phyloP scores from a whole-genome alignment of 2,113 vertebrate species.

The Urocitellus parryii region DNA sequence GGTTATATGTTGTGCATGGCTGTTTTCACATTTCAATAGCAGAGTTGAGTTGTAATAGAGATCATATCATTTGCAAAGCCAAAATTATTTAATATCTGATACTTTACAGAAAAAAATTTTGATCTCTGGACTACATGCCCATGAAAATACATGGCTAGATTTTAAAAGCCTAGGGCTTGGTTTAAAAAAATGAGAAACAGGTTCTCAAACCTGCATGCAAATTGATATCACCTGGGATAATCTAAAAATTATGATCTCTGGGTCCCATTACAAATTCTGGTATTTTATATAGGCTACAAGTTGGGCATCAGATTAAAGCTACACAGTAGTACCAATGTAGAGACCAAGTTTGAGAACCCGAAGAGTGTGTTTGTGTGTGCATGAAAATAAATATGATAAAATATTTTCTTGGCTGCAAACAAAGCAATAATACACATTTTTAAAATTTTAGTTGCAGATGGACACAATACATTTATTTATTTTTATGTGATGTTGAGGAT shows the following conservation, averaged over 20 bases:
- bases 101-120: conserved; percentile 31
- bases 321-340: neutral
- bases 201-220: neutral
- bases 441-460: too few species aligned
- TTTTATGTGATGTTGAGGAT: too few species aligned
- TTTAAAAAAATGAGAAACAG: conserved; percentile 47
- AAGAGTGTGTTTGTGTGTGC: neutral
- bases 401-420: neutral
- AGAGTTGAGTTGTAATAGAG: neutral
- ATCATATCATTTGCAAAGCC: neutral
- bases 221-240: neutral
- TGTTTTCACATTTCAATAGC: neutral
- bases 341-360: neutral
- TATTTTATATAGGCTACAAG: neutral
- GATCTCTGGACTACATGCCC: neutral
- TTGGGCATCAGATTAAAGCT: neutral
- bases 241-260: conserved; percentile 18
- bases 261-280: neutral
- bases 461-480: too few species aligned
- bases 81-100: conserved; percentile 29
- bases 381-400: neutral
- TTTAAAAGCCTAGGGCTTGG: conserved; percentile 27
- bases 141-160: neutral
- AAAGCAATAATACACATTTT: conserved; percentile 20
- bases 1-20: neutral